Percentiles rank a stretch among this genome's conserved stretches.
Evolutionary conservation across 2,888 invertebrate genomes (phyloP).

Genomic region (Acleris sparsana): DNA sequence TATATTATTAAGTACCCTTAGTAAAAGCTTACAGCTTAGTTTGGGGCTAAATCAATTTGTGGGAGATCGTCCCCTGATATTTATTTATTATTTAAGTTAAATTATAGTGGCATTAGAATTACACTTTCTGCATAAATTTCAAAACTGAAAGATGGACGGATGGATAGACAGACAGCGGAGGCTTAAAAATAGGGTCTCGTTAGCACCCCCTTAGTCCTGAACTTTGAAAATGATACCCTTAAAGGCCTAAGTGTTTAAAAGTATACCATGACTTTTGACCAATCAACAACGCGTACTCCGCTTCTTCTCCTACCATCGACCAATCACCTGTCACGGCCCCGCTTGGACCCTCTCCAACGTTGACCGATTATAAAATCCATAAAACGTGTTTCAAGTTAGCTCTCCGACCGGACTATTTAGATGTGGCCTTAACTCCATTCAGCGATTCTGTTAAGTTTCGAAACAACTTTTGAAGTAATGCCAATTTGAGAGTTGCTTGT

Average conservation of each 20-base stretch:
- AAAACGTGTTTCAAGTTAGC: constrained; percentile 35
- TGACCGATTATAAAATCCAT: constrained; percentile 38
- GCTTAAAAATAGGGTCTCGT: too few relatives aligned
- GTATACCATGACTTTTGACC: not conserved
- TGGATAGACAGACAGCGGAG: too few relatives aligned
- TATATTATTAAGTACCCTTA: too few relatives aligned
- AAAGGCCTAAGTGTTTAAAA: not conserved
- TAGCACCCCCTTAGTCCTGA: too few relatives aligned
- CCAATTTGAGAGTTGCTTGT: constrained; percentile 19
- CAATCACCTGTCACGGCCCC: constrained; percentile 6
- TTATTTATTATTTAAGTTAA: too few relatives aligned
- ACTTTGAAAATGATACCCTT: too few relatives aligned
- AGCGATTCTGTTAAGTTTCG: constrained; percentile 23
- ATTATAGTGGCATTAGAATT: too few relatives aligned
- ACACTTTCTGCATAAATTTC: too few relatives aligned
- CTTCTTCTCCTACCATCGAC: constrained; percentile 4
- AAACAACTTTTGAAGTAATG: constrained; percentile 23
- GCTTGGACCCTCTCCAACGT: constrained; percentile 31
- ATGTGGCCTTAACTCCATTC: constrained; percentile 19
- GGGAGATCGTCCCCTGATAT: too few relatives aligned
- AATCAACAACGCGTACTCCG: not conserved
- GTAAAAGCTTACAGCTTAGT: too few relatives aligned
- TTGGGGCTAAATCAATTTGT: too few relatives aligned
- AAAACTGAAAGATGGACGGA: too few relatives aligned
- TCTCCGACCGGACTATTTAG: constrained; percentile 26